Conservation (phyloP, 2,113 vertebrate species). For the Sinocyclocheilus grahami region DNA sequence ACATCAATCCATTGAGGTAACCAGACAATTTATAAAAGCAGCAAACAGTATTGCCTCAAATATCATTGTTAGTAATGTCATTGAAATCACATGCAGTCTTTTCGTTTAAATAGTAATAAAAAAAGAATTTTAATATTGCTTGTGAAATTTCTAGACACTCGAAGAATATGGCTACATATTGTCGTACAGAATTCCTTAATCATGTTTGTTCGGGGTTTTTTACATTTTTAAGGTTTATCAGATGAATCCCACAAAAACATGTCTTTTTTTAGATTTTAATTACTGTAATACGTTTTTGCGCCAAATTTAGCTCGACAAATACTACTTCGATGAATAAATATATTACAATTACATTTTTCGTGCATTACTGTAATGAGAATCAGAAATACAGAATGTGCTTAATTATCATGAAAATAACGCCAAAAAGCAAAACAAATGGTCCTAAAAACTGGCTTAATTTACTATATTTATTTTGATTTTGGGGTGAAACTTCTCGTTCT, state of each 20-base stretch:
- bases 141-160: background rate
- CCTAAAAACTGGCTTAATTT: background rate
- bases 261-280: background rate
- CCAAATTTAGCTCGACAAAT: background rate
- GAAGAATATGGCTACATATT: background rate
- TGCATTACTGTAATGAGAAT: background rate
- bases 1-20: background rate
- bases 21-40: background rate
- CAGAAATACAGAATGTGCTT: background rate
- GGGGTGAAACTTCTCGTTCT: background rate
- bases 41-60: slow-evolving; percentile 10
- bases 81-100: slow-evolving; percentile 14
- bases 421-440: background rate
- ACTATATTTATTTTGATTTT: background rate
- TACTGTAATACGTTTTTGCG: background rate
- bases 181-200: background rate
- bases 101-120: background rate
- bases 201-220: background rate
- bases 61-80: background rate
- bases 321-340: background rate
- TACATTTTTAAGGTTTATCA: background rate
- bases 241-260: background rate
- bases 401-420: background rate
- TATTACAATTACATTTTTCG: no score
- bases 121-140: background rate